Evolutionary conservation across 1,140 invertebrate species (phyloP).

Genomic region (Trinorchestia longiramus): DNA sequence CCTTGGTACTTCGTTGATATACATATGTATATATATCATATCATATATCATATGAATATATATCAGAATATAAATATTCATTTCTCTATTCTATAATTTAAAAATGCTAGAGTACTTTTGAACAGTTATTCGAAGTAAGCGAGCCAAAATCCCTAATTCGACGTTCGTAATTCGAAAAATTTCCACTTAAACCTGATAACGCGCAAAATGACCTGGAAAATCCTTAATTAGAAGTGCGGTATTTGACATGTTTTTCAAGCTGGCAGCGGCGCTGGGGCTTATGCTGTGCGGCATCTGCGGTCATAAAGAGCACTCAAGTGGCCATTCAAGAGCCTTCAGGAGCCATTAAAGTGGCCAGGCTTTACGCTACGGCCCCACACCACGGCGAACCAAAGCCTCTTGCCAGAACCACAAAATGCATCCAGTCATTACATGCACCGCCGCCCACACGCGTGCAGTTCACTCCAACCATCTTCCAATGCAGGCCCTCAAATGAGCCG

Average conservation of each 20-base stretch:
- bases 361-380: slow-evolving; percentile 17
- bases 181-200: background rate
- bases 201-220: background rate
- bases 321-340: slow-evolving; percentile 32
- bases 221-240: background rate
- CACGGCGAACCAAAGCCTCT: slow-evolving; percentile 11
- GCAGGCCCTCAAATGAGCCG: background rate
- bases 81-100: too few relatives aligned
- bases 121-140: too few relatives aligned
- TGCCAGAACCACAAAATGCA: slow-evolving; percentile 19
- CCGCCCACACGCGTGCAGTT: too few relatives aligned
- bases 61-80: too few relatives aligned
- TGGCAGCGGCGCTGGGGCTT: background rate
- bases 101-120: too few relatives aligned
- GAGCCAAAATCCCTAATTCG: background rate
- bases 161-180: background rate
- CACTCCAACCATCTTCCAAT: background rate
- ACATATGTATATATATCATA: too few relatives aligned
- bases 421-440: background rate
- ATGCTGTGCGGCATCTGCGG: slow-evolving; percentile 27
- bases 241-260: background rate
- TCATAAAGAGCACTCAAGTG: slow-evolving; percentile 25
- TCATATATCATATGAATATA: too few relatives aligned
- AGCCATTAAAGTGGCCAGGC: slow-evolving; percentile 44
- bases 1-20: too few relatives aligned